Evolutionary conservation across 2,888 invertebrate species (phyloP).

Genomic region (Andrena bicolor): DNA sequence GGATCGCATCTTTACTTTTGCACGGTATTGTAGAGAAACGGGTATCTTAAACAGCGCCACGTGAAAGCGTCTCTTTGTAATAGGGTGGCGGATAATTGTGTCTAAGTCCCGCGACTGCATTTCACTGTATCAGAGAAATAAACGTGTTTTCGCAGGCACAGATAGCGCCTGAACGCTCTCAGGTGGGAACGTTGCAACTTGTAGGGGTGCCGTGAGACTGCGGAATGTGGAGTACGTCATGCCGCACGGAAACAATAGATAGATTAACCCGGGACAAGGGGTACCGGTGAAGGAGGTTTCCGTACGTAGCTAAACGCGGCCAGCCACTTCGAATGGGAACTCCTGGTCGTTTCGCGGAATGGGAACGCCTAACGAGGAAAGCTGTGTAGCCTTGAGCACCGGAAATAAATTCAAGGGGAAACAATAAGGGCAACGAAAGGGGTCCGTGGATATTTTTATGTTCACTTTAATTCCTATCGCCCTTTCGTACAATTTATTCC

Average conservation of each 20-base stretch:
- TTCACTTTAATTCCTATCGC: too few relatives aligned
- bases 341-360: slow-evolving; percentile 13
- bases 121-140: slow-evolving; percentile 53
- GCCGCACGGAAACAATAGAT: slow-evolving; percentile 42
- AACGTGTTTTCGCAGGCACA: slow-evolving; percentile 14
- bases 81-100: slow-evolving; percentile 61
- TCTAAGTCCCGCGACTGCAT: slow-evolving; percentile 41
- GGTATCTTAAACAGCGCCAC: slow-evolving; percentile 26
- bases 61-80: slow-evolving; percentile 57
- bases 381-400: not conserved
- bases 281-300: slow-evolving; percentile 36
- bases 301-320: slow-evolving; percentile 51
- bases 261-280: slow-evolving; percentile 48
- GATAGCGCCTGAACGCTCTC: slow-evolving; percentile 18
- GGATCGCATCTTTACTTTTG: not conserved
- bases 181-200: slow-evolving; percentile 41
- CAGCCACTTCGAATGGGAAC: slow-evolving; percentile 40
- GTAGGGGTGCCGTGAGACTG: slow-evolving; percentile 23
- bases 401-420: slow-evolving; percentile 3
- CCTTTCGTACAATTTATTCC: too few relatives aligned
- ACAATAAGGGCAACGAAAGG: not conserved
- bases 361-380: slow-evolving; percentile 16
- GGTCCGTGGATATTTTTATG: too few relatives aligned
- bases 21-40: not conserved
- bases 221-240: slow-evolving; percentile 35